phyloP scores from a whole-genome alignment of 2,113 vertebrate species.

The Redunca redunca region DNA sequence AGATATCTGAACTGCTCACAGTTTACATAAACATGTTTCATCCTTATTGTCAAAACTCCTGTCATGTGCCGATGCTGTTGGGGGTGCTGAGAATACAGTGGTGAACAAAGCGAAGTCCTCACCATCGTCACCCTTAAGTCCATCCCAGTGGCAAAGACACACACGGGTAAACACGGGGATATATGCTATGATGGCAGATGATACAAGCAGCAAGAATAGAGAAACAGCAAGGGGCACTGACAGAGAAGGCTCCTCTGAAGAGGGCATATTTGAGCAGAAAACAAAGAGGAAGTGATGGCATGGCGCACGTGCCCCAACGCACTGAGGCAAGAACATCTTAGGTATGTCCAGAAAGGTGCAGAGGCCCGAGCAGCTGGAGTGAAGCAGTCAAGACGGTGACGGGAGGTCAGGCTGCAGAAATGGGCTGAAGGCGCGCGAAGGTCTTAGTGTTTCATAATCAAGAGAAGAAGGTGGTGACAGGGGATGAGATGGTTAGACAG shows the following conservation, averaged over 20 bases:
- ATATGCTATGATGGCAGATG: rapidly evolving
- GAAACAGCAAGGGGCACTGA: rapidly evolving
- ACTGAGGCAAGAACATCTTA: not conserved
- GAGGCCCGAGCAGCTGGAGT: not conserved
- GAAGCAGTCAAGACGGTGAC: not conserved
- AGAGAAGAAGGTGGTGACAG: not conserved
- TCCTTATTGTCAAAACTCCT: not conserved
- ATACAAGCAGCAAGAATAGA: not conserved
- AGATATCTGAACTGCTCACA: not conserved
- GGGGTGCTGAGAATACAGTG: not conserved
- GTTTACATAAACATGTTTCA: not conserved
- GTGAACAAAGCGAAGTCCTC: not conserved
- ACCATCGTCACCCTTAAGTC: not conserved
- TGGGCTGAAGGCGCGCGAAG: not conserved
- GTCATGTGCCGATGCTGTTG: no score
- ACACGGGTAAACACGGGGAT: rapidly evolving
- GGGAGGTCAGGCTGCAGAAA: not conserved
- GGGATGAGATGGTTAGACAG: not conserved
- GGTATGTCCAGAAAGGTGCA: not conserved
- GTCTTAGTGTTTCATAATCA: not conserved
- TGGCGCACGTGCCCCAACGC: not conserved
- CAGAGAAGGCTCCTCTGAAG: not conserved
- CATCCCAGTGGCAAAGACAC: not conserved
- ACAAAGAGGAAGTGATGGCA: not conserved
- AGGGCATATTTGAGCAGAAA: not conserved